phyloP scores from a whole-genome alignment of 2,113 vertebrate genomes.

The Athene cunicularia region DNA sequence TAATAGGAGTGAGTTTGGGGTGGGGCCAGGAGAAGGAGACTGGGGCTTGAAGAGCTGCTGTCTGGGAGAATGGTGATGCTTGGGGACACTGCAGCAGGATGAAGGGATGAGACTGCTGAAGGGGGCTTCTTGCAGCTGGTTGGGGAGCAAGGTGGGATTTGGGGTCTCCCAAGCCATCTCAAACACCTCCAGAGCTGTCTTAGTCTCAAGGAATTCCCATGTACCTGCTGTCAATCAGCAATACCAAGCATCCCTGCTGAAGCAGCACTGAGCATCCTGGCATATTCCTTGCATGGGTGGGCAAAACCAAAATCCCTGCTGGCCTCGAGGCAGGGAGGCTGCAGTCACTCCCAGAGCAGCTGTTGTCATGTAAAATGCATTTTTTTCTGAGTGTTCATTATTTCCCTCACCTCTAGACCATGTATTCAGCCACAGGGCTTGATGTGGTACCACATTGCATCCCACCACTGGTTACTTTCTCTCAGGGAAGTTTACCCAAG shows the following conservation, averaged over 20 bases:
- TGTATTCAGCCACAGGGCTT: accelerated
- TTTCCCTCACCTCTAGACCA: background rate
- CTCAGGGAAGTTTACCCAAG: background rate
- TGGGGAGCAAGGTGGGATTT: background rate
- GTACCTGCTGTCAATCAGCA: background rate
- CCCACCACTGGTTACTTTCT: accelerated
- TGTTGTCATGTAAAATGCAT: background rate
- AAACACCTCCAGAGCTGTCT: background rate
- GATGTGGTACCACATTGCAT: accelerated
- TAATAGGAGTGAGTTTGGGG: background rate
- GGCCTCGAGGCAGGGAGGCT: background rate
- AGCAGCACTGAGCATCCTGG: accelerated
- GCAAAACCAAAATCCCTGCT: background rate
- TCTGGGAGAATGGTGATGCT: background rate
- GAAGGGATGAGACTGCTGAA: background rate
- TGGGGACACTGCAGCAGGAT: accelerated
- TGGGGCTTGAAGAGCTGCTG: background rate
- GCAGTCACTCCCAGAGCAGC: background rate
- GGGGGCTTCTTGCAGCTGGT: background rate
- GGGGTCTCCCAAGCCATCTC: background rate
- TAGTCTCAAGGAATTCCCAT: background rate
- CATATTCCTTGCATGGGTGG: background rate
- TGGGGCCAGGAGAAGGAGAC: background rate
- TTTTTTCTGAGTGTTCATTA: background rate
- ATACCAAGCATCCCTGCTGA: background rate